phyloP scores from a whole-genome alignment of 2,113 vertebrate genomes.

The Muscicapa adusta region DNA sequence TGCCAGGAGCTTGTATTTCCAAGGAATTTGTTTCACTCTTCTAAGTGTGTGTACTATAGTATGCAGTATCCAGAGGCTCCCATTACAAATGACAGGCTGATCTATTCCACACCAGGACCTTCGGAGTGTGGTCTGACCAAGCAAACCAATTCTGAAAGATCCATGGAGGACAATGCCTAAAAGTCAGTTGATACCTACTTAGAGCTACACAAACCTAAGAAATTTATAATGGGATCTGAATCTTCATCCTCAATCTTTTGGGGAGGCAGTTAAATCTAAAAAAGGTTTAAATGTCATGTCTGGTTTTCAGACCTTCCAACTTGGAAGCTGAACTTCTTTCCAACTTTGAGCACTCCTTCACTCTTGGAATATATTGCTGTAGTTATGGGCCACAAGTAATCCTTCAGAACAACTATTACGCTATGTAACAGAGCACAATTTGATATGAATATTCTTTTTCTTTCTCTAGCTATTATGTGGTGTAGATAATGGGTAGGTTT shows the following conservation, averaged over 20 bases:
- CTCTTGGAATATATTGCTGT: not conserved
- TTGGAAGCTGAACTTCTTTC: not conserved
- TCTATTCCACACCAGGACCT: not conserved
- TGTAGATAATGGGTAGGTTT: not conserved
- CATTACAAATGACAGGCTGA: not conserved
- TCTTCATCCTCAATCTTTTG: not conserved
- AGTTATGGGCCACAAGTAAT: not conserved
- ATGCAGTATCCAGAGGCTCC: not conserved
- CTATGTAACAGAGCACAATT: not conserved
- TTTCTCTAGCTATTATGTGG: not conserved
- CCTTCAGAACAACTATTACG: not conserved
- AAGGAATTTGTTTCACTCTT: not conserved
- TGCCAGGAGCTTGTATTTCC: not conserved
- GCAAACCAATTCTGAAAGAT: not conserved
- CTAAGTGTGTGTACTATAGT: not conserved
- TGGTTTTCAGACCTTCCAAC: not conserved
- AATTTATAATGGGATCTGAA: not conserved
- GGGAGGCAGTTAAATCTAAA: not conserved
- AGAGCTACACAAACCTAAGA: not conserved
- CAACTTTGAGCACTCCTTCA: not conserved
- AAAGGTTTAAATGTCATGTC: not conserved
- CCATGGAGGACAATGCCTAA: not conserved
- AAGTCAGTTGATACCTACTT: not conserved
- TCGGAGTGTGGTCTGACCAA: not conserved
- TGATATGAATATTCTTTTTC: constrained; percentile 10